Base-by-base conservation (phyloP, 2,797 vertebrate genomes). In the Tragelaphus oryx region DNA sequence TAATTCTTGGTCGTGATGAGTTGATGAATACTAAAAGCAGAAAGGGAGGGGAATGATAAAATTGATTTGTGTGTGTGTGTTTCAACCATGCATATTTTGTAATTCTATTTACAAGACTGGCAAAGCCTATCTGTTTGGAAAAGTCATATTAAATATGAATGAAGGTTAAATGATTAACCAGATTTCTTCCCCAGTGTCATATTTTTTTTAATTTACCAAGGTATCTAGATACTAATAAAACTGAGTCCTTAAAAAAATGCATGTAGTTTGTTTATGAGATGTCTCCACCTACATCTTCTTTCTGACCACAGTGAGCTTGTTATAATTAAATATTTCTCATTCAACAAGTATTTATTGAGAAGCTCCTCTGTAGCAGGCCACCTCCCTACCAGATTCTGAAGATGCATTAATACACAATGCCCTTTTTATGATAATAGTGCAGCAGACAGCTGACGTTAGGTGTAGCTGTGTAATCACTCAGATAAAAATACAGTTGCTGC, bases 151-250 rank as follows among this genome's bases (percentile, higher is more conserved):
- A 94, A 89, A 81, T 68, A 80, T 50, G 93, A 96, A 93, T 79
- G 41, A 75, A 85, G 20, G 2, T 79, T 93, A 96, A 74, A 60
- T 75, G 80, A 82, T 55, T 81, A 54, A 48, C 68, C 54, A 24
- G 11, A 93, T 91, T 80, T 84, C 12, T 48, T 44, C n/a, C 18
- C 68, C 48, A 28, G 44, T 55, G n/a, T 76, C 17, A 1, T 50
- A 50, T 24, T 92, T 59, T 87, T 93, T 85, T 87, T 30, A 93
- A 83, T 84, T 92, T 87, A 88, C 94, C 9, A 59, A 95, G 60
- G 5, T 89, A 62, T 87, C 75, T 83, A 20, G 65, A 37, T 68
- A 37, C 59, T 68, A 78, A 62, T 87, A 94, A 95, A 89, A 89
- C 28, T 44, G 76, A 91, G 55, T 75, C 74, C 62, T 81, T 57